Percentiles rank a stretch among this genome's conserved stretches.
Evolutionary conservation across 1,140 invertebrate genomes (phyloP).

Genomic region (Drosophila aff.): DNA sequence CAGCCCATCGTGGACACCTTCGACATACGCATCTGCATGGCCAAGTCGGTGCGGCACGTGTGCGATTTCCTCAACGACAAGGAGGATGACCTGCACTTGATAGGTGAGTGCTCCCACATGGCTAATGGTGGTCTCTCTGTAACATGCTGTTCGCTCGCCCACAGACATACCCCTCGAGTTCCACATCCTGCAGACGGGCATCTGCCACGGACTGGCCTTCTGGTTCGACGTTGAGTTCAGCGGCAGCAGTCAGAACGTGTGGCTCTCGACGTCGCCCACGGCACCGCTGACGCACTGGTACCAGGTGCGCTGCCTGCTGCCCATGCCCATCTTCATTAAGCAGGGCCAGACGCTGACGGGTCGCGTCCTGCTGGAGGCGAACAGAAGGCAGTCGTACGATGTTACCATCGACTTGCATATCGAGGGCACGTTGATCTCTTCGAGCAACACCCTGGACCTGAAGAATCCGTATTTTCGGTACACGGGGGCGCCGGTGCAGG

Average conservation of each 20-base stretch:
- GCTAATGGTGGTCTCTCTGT: neutral
- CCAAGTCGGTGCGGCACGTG: slow-evolving; percentile 97
- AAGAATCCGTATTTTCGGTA: slow-evolving; percentile 99
- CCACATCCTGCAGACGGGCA: slow-evolving; percentile 95
- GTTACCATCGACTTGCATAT: slow-evolving; percentile 98
- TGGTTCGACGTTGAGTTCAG: slow-evolving; percentile 99
- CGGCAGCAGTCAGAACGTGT: slow-evolving; percentile 95
- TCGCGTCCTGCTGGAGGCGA: slow-evolving; percentile 94
- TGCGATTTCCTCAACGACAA: slow-evolving; percentile 97
- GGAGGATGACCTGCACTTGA: slow-evolving; percentile 97
- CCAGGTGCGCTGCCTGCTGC: slow-evolving; percentile 98
- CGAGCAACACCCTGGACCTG: slow-evolving; percentile 96
- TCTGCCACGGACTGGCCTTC: slow-evolving; percentile 98
- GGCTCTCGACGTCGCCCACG: slow-evolving; percentile 99
- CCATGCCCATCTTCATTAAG: slow-evolving; percentile 97
- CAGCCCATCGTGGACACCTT: slow-evolving; percentile 99
- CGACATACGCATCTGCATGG: slow-evolving; percentile 98
- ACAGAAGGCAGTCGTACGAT: slow-evolving; percentile 99
- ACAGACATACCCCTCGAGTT: slow-evolving; percentile 97
- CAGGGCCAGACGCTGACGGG: slow-evolving; percentile 96
- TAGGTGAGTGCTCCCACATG: slow-evolving; percentile 87
- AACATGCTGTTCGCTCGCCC: slow-evolving; percentile 12
- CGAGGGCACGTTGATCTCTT: slow-evolving; percentile 93
- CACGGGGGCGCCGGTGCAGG: slow-evolving; percentile 93
- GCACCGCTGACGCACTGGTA: slow-evolving; percentile 99